Base-by-base conservation (phyloP, 2,888 invertebrate genomes). In the Hydropsyche betteni region DNA sequence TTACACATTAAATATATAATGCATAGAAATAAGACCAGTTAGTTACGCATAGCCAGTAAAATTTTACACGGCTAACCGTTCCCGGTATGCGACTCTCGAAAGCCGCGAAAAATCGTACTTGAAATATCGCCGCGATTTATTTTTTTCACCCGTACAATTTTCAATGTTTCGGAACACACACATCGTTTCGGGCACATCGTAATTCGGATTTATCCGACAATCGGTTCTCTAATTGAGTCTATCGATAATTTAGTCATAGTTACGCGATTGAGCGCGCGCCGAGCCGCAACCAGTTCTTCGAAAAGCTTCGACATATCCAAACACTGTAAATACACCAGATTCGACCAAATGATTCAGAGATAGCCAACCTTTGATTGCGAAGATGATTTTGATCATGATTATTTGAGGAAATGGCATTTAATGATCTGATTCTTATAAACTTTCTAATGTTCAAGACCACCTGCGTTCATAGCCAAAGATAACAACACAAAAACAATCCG, bases 221-320 rank as follows among this genome's bases (percentile, higher is more conserved):
- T 69, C 69, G 44, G 44, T 44, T 16, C 44, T 51, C 38, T 70
- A 70, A 70, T 70, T 70, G 33, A 70, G 70, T 70, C 51, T 51
- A 70, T 52, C 70, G 51, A 70, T 70, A 70, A 70, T 38, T 70
- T 38, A 70, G 53, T 70, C 70, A 36, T 70, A 70, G 52, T 70
- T 70, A 70, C 12, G 5, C 44, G 52, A 44, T 10, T 44, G 44
- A 44, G 44, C 14, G 24, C 6, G 14, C 53, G 53, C 53, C n/a
- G 24, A 4, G 14, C 53, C 70, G 70, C n/a, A 24, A 5, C 24
- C 52, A 33, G 55, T 33, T 64, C 12, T 34, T 5, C 24, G 16
- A 52, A 61, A n/a, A 61, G 16, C 16, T 24, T 24, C 24, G 24
- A 24, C 24, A 24, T 24, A 24, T 44, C 4, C 7, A 44, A 44